phyloP scores from a whole-genome alignment of 2,797 vertebrate genomes.

The Anomalospiza imberbis region DNA sequence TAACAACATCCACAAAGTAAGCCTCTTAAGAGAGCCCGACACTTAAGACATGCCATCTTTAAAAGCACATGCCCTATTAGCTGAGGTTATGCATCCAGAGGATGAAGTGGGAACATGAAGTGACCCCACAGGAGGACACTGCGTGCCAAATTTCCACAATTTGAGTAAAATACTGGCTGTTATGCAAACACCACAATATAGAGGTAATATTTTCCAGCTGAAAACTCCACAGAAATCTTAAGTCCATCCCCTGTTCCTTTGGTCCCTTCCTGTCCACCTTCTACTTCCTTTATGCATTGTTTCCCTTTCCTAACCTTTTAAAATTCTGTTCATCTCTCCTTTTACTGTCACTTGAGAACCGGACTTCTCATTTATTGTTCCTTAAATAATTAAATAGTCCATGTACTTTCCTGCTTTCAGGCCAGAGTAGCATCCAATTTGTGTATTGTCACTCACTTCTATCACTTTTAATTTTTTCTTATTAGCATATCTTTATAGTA shows the following conservation, averaged over 20 bases:
- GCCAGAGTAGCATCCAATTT: background rate
- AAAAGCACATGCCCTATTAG: background rate
- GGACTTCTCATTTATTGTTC: background rate
- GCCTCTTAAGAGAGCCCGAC: background rate
- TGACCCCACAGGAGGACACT: background rate
- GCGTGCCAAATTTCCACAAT: background rate
- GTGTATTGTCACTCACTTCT: background rate
- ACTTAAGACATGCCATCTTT: background rate
- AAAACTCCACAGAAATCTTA: background rate
- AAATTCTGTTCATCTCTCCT: background rate
- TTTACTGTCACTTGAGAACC: background rate
- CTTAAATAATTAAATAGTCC: constrained; percentile 7
- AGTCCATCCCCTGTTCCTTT: background rate
- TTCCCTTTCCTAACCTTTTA: background rate
- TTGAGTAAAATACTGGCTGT: background rate
- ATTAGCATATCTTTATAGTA: background rate
- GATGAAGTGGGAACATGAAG: background rate
- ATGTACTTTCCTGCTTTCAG: background rate
- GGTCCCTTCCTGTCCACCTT: background rate
- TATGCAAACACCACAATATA: background rate
- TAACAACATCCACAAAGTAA: background rate
- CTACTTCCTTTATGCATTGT: background rate
- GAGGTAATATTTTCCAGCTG: background rate
- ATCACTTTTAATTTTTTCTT: background rate
- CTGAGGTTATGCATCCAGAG: background rate